phyloP scores from a whole-genome alignment of 2,797 vertebrate species.

The Carapus acus region DNA sequence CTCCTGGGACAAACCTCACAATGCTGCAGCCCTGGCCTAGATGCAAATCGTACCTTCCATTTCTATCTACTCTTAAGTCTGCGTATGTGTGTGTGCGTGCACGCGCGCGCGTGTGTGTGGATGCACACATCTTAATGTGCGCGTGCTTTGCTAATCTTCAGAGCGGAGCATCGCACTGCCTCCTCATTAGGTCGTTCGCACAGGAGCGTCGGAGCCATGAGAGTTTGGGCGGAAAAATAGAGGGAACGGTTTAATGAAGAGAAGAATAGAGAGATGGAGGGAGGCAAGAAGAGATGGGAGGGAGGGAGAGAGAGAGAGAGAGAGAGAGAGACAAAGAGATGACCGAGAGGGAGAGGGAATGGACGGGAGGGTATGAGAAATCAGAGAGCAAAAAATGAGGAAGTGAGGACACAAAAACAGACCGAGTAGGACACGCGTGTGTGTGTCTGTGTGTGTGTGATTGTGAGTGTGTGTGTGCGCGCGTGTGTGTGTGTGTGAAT shows the following conservation, averaged over 20 bases:
- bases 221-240: slow-evolving; percentile 33
- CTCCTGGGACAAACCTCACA: slow-evolving; percentile 56
- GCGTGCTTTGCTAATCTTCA: slow-evolving; percentile 28
- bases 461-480: slow-evolving; percentile 7
- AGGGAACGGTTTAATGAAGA: too few species aligned
- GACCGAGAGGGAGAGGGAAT: not conserved
- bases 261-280: slow-evolving; percentile 1
- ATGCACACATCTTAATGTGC: slow-evolving; percentile 7
- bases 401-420: slow-evolving; percentile 8
- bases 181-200: slow-evolving; percentile 59
- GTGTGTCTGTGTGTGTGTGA: slow-evolving; percentile 22
- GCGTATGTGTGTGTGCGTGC: slow-evolving; percentile 2
- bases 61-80: slow-evolving; percentile 33
- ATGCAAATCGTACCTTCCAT: slow-evolving; percentile 63
- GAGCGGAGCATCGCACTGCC: slow-evolving; percentile 25
- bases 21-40: slow-evolving; percentile 71
- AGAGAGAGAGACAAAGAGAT: not conserved
- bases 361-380: slow-evolving; percentile 11
- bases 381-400: slow-evolving; percentile 11
- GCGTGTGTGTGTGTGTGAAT: slow-evolving; percentile 20
- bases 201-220: slow-evolving; percentile 46
- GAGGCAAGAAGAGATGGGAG: slow-evolving; percentile 7
- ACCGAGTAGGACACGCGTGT: not conserved
- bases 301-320: slow-evolving; percentile 7
- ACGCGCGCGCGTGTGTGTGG: slow-evolving; percentile 2